Percentiles rank a stretch among this genome's conserved stretches.
These are phyloP conservation scores for Amblyjoppa proteus DNA, from an alignment of 2,888 invertebrate genomes.

Conservation along the genomic window DNA sequence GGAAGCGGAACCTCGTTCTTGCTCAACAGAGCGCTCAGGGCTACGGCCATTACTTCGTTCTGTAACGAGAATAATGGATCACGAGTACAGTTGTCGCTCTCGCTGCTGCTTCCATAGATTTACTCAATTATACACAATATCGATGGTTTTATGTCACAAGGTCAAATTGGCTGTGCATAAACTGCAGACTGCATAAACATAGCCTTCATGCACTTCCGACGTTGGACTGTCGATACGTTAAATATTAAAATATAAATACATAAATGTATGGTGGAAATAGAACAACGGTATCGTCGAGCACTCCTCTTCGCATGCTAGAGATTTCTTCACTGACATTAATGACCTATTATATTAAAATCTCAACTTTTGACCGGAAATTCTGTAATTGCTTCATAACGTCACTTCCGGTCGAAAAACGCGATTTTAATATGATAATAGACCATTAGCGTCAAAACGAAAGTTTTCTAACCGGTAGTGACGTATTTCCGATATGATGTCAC, in stretches of 20 bases:
- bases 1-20: constrained; percentile 77
- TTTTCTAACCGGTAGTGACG: background rate
- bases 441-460: background rate
- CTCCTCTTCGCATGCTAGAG: background rate
- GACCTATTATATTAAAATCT: background rate
- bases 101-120: background rate
- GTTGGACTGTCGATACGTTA: background rate
- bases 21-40: constrained; percentile 78
- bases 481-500: background rate
- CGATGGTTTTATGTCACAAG: background rate
- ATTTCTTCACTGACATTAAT: background rate
- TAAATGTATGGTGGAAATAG: background rate
- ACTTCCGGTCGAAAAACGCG: background rate
- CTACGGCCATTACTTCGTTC: constrained; percentile 81
- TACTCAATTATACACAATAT: background rate
- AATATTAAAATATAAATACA: background rate
- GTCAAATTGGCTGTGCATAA: background rate
- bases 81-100: background rate
- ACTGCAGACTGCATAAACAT: background rate
- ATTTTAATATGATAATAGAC: background rate
- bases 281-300: background rate
- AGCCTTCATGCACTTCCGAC: background rate
- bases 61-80: constrained; percentile 74
- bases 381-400: background rate
- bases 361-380: background rate